These are phyloP conservation scores for Cyclophora punctaria DNA, from an alignment of 2,888 invertebrate species.

Conservation along the genomic window DNA sequence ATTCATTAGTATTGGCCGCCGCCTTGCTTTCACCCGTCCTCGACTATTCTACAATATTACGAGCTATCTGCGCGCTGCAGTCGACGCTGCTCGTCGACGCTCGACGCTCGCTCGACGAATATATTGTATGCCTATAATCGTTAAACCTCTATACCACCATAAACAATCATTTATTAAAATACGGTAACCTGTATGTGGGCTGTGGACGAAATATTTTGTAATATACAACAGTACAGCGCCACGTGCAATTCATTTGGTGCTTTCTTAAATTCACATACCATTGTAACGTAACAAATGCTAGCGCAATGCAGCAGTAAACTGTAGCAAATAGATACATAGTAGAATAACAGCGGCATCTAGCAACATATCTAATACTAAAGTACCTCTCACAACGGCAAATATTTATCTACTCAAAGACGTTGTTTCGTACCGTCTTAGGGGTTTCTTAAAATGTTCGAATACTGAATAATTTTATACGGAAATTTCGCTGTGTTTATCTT, in stretches of 20 bases:
- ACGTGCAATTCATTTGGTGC: no score
- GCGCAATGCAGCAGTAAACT: not conserved
- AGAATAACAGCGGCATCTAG: slow-evolving; percentile 8
- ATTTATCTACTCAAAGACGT: slow-evolving; percentile 21
- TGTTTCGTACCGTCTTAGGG: slow-evolving; percentile 12
- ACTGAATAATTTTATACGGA: slow-evolving; percentile 1
- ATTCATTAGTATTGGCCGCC: slow-evolving; percentile 57
- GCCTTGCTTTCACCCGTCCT: slow-evolving; percentile 22
- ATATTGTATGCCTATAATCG: slow-evolving; percentile 23
- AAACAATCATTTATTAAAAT: no score
- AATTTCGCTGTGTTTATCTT: not conserved
- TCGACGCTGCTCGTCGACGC: slow-evolving; percentile 29
- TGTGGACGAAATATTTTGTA: no score
- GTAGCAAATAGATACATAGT: slow-evolving; percentile 3
- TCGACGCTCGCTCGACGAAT: slow-evolving; percentile 31
- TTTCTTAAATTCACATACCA: slow-evolving; percentile 1
- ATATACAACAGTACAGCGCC: no score
- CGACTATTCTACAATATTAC: slow-evolving; percentile 36
- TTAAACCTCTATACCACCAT: no score
- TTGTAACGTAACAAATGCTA: no score
- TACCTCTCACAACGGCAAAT: slow-evolving; percentile 15
- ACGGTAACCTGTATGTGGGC: no score
- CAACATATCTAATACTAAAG: slow-evolving; percentile 14
- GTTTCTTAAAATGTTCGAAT: not conserved
- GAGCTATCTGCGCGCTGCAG: slow-evolving; percentile 42